Evolutionary conservation across 2,888 invertebrate species (phyloP), one percentile per base, ranked within the genome.

Genomic region (Hemistola chrysoprasaria): DNA sequence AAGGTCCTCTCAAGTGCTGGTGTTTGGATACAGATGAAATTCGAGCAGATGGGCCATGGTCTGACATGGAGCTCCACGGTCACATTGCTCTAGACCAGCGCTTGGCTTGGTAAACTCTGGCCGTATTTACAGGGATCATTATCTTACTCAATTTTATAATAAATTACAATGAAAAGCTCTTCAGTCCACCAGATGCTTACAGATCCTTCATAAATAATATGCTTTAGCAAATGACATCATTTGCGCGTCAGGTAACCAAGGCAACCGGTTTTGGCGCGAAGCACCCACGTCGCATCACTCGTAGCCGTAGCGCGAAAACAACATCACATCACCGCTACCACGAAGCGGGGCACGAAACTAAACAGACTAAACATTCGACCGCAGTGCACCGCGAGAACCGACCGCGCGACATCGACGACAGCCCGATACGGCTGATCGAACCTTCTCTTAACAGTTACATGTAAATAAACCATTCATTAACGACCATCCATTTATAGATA

Each of bases 311-410:
- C 70, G 59, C 43, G 56, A 56, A 53, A 53, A 45, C 63, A 59
- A 55, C 54, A 4, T 16, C 3, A 4, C 2, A 4, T 16, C 16
- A 16, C 16, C n/a, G n/a, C n/a, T n/a, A n/a, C n/a, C n/a, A n/a
- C n/a, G n/a, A n/a, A n/a, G n/a, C n/a, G n/a, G n/a, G n/a, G n/a
- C n/a, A n/a, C n/a, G n/a, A n/a, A n/a, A n/a, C n/a, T n/a, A n/a
- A n/a, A n/a, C n/a, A n/a, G n/a, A n/a, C n/a, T n/a, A n/a, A n/a
- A n/a, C n/a, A 82, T 80, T 84, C 85, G 87, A 86, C 85, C 86
- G 86, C 84, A 85, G 87, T 87, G 79, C 82, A 80, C 78, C 75
- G 85, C 85, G 77, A 79, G 69, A 73, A 74, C 57, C 78, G 77
- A 78, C 74, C 72, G 71, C 71, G 66, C 65, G 59, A 59, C 58